These are phyloP conservation scores for Porites evermanni DNA, from an alignment of 92 coral and sea anemone species.

Conservation along the genomic window DNA sequence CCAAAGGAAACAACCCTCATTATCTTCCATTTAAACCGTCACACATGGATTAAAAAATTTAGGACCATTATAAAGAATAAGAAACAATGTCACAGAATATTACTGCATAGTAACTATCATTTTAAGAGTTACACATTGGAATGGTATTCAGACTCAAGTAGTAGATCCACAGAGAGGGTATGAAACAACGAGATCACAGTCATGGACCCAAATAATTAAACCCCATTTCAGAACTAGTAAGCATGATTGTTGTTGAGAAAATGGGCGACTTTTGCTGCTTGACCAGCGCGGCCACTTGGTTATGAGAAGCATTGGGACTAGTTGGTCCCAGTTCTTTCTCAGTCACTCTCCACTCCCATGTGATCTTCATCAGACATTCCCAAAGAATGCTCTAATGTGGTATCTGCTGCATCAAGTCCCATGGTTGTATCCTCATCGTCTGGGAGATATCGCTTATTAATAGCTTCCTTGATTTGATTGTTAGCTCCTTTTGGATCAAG, in stretches of 20 bases:
- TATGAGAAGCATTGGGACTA: not conserved
- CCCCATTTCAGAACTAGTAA: not conserved
- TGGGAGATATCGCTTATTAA: constrained; percentile 97
- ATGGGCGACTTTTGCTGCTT: not conserved
- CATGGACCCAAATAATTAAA: not conserved
- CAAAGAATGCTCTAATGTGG: constrained; percentile 79
- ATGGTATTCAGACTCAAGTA: not conserved
- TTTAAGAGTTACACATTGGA: not conserved
- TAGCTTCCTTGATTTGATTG: constrained; percentile 98
- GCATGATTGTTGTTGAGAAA: not conserved
- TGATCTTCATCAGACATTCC: constrained; percentile 42
- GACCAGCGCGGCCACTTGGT: not conserved
- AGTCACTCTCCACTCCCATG: constrained; percentile 8
- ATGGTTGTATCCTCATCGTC: constrained; percentile 93
- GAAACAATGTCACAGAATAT: too few relatives aligned
- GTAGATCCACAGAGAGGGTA: not conserved
- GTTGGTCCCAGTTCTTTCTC: constrained; percentile 1
- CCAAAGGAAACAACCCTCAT: not conserved
- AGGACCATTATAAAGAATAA: too few relatives aligned
- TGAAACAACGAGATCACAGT: not conserved
- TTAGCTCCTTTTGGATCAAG: constrained; percentile 98
- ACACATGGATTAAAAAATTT: not conserved
- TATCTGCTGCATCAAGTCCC: constrained; percentile 65
- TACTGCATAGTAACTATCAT: not conserved
- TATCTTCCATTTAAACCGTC: not conserved